Evolutionary conservation across 1,140 invertebrate genomes (phyloP).

Genomic region (Berghia stephanieae): DNA sequence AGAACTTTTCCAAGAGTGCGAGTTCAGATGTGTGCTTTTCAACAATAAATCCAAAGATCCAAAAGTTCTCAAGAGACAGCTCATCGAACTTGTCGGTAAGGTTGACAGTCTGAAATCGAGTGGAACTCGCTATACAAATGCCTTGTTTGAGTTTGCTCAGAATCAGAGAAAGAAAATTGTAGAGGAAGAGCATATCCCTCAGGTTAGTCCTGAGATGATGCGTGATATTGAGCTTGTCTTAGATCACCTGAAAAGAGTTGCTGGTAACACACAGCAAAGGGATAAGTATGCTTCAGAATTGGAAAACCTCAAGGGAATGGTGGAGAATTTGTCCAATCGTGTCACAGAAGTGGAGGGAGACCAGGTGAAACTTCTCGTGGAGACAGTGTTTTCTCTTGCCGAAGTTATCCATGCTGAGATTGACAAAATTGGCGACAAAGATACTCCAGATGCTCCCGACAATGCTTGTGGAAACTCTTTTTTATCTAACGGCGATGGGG

Average conservation of each 20-base stretch:
- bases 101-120: slow-evolving; percentile 20
- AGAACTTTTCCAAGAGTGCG: slow-evolving; percentile 27
- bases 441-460: slow-evolving; percentile 22
- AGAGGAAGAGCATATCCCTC: slow-evolving; percentile 14
- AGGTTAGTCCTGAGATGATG: slow-evolving; percentile 28
- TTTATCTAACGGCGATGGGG: neutral
- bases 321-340: slow-evolving; percentile 22
- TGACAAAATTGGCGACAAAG: slow-evolving; percentile 28
- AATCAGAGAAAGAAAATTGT: slow-evolving; percentile 8
- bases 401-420: slow-evolving; percentile 24
- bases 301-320: neutral
- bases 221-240: slow-evolving; percentile 27
- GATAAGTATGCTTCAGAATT: slow-evolving; percentile 8
- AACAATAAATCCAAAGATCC: slow-evolving; percentile 25
- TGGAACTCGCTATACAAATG: slow-evolving; percentile 30
- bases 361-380: slow-evolving; percentile 15
- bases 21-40: slow-evolving; percentile 28
- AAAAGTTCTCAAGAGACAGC: slow-evolving; percentile 17
- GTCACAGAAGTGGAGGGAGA: slow-evolving; percentile 15
- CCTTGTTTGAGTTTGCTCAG: slow-evolving; percentile 30
- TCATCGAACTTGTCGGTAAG: slow-evolving; percentile 21
- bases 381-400: slow-evolving; percentile 26
- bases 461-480: no score
- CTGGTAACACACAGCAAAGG: neutral
- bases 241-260: slow-evolving; percentile 13